Conservation (phyloP, 1,140 invertebrate genomes). For the Apis laboriosa region DNA sequence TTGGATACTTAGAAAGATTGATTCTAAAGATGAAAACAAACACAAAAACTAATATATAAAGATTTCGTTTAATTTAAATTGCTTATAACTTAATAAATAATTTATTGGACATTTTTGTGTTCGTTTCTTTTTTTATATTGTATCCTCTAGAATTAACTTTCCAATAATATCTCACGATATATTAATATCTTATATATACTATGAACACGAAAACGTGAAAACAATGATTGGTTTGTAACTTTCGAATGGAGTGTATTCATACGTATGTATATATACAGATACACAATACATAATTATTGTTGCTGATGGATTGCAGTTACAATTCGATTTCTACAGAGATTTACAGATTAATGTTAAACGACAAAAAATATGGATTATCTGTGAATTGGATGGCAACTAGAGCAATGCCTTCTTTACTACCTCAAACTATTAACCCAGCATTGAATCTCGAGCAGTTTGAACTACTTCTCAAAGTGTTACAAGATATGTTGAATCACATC, state of each 20-base stretch:
- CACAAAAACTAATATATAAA: too few species aligned
- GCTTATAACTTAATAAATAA: too few species aligned
- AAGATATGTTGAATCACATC: slow-evolving; percentile 96
- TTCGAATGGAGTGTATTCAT: background rate
- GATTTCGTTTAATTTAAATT: too few species aligned
- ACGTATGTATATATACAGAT: background rate
- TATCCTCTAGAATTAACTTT: too few species aligned
- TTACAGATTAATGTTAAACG: slow-evolving; percentile 94
- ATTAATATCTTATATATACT: too few species aligned
- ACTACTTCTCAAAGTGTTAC: slow-evolving; percentile 92
- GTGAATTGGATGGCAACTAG: slow-evolving; percentile 96
- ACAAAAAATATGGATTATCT: slow-evolving; percentile 95
- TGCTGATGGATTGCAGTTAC: background rate
- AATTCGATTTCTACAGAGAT: slow-evolving; percentile 86
- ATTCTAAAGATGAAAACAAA: too few species aligned
- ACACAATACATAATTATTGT: background rate
- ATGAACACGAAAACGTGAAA: background rate
- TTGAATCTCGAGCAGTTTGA: slow-evolving; percentile 95
- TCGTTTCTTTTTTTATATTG: too few species aligned
- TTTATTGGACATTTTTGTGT: too few species aligned
- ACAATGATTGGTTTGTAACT: background rate
- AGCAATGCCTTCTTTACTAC: slow-evolving; percentile 95
- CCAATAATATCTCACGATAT: too few species aligned
- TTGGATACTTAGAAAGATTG: too few species aligned
- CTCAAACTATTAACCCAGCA: slow-evolving; percentile 94